Percentiles rank a stretch among this genome's conserved stretches.
Conservation (phyloP, 2,113 vertebrate species). For the Donacobius atricapilla region DNA sequence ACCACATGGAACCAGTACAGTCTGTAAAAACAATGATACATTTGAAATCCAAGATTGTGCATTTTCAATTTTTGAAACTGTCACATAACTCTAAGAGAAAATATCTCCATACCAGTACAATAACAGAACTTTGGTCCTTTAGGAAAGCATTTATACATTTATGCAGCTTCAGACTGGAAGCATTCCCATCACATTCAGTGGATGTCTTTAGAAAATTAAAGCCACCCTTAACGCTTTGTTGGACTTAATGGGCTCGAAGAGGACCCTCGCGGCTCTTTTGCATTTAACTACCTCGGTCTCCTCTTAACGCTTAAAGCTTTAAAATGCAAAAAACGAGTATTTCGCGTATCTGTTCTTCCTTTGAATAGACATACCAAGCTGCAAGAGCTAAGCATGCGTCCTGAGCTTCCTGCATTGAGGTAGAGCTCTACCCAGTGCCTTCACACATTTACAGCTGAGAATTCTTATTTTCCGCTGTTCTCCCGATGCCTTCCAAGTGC, state of each 20-base stretch:
- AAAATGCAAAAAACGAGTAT: neutral
- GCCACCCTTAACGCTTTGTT: neutral
- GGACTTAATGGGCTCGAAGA: neutral
- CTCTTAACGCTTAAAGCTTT: neutral
- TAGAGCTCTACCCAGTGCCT: neutral
- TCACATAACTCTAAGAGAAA: neutral
- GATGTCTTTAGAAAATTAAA: neutral
- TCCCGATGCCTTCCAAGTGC: neutral
- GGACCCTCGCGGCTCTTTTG: neutral
- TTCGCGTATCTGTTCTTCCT: neutral
- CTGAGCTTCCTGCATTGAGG: neutral
- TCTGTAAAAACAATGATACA: neutral
- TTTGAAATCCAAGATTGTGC: neutral
- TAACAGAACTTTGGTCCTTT: neutral
- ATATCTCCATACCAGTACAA: neutral
- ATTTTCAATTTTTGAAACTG: neutral
- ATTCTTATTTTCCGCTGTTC: neutral
- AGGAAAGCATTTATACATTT: neutral
- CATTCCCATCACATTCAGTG: neutral
- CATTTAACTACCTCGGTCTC: neutral
- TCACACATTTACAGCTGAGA: neutral
- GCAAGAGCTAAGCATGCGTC: neutral
- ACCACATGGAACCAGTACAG: accelerated
- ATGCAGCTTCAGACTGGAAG: neutral
- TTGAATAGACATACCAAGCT: neutral